A percentile compares a stretch with the other conserved stretches of the same genome.
Conservation (phyloP, 2,888 invertebrate genomes). For the Lochmaea capreae region DNA sequence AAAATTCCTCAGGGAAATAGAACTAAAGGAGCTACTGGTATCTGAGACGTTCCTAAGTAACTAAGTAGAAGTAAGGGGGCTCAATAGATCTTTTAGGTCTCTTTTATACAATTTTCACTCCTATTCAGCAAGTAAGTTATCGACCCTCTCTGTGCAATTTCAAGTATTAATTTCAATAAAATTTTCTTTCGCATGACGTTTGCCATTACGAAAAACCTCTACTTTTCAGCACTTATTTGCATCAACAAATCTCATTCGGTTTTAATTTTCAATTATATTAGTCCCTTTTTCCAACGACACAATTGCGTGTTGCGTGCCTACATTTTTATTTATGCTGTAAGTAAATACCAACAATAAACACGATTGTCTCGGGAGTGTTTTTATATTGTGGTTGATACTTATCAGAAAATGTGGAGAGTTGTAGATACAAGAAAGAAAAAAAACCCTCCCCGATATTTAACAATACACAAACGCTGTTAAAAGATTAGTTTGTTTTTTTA, state of each 20-base stretch:
- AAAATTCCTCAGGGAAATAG: too few species aligned
- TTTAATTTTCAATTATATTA: constrained; percentile 36
- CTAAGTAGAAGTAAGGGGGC: too few species aligned
- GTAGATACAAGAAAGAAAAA: constrained; percentile 11
- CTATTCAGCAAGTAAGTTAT: too few species aligned
- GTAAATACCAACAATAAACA: constrained; percentile 41
- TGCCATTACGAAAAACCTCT: constrained; percentile 17
- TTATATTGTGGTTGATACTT: constrained; percentile 24
- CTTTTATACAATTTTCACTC: too few species aligned
- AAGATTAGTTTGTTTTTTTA: neutral
- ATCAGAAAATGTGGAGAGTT: constrained; percentile 30
- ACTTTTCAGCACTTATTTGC: constrained; percentile 21
- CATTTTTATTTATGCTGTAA: constrained; percentile 32
- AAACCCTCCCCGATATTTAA: neutral
- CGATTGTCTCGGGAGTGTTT: constrained; percentile 39
- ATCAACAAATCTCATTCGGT: constrained; percentile 25
- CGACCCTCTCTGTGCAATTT: neutral
- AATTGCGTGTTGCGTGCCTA: constrained; percentile 36
- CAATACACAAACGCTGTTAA: neutral
- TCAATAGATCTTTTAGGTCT: too few species aligned
- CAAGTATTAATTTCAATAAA: constrained; percentile 18
- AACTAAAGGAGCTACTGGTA: too few species aligned
- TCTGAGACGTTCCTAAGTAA: too few species aligned
- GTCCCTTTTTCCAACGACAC: constrained; percentile 30
- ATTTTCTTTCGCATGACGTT: constrained; percentile 22